Base-by-base conservation (phyloP, 2,888 invertebrate genomes). In the Polietes domitor region DNA sequence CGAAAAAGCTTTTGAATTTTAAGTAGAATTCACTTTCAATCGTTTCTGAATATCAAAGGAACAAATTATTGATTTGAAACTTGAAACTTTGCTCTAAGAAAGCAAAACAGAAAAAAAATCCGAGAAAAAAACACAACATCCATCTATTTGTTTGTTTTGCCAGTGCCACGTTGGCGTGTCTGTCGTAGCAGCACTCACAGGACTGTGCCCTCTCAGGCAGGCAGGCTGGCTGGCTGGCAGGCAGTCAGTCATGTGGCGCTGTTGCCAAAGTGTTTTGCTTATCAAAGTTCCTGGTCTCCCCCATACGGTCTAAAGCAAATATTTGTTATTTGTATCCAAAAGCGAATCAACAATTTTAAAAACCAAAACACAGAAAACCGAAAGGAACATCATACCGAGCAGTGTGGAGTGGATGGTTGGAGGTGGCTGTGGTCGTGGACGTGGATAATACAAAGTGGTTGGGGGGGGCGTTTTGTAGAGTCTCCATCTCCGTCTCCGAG, bases 331-430 rank as follows among this genome's bases (percentile, higher is more conserved):
- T 41, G 68, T 68, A 68, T 68, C 68, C 68, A 68, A 68, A 68
- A 68, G 68, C 68, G 68, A 68, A 68, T 68, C 68, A 68, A 68
- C 68, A 68, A 68, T 68, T 68, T 68, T 41, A 37, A 68, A 43
- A 68, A 68, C 68, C 68, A 43, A 68, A 68, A 65, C 37, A 63
- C 32, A 65, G 28, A 68, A 65, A 68, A 28, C 32, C 41, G 43
- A 65, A 61, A 43, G 37, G 28, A 17, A 43, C 58, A 37, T 12
- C 58, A 37, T 12, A 37, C 37, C 32, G n/a, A n/a, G n/a, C 32
- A 32, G 7, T 7, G 32, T 37, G 37, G 37, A 12, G 9, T 12
- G 10, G 37, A 37, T n/a, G n/a, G n/a, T n/a, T n/a, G n/a, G 37
- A 37, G 7, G 37, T 37, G 37, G 37, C 7, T 32, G 32, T 32